A percentile compares a stretch with the other conserved stretches of the same genome.
phyloP scores from a whole-genome alignment of 2,113 vertebrate genomes.

The Entomyzon cyanotis region DNA sequence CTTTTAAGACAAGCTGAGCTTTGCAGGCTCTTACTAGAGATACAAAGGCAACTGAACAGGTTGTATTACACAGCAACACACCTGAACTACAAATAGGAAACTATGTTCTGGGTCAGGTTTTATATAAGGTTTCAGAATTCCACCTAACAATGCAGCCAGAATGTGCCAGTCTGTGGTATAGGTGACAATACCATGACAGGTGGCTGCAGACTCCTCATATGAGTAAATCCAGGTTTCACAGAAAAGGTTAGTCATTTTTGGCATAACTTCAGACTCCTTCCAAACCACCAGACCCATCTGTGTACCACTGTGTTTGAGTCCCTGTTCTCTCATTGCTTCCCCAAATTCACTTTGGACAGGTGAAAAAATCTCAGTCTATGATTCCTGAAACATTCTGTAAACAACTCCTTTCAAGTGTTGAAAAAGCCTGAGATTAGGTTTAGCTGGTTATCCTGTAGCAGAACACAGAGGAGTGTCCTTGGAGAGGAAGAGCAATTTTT shows the following conservation, averaged over 20 bases:
- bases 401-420: background rate
- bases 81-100: background rate
- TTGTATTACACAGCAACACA: background rate
- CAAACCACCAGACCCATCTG: background rate
- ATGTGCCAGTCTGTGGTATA: background rate
- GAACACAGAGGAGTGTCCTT: background rate
- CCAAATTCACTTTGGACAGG: background rate
- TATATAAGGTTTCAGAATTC: background rate
- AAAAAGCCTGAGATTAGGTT: background rate
- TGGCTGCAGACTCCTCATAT: background rate
- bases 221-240: background rate
- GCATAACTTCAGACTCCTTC: background rate
- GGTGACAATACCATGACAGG: background rate
- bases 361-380: background rate
- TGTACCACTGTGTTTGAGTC: background rate
- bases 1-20: background rate
- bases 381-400: background rate
- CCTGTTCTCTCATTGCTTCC: background rate
- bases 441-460: background rate
- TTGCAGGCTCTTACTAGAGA: background rate
- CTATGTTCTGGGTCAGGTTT: background rate
- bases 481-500: background rate
- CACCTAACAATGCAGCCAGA: fast-evolving
- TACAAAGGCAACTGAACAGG: background rate
- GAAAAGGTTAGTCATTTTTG: background rate